Evolutionary conservation across 1,140 invertebrate genomes (phyloP).

Genomic region (Drosophila sp.): DNA sequence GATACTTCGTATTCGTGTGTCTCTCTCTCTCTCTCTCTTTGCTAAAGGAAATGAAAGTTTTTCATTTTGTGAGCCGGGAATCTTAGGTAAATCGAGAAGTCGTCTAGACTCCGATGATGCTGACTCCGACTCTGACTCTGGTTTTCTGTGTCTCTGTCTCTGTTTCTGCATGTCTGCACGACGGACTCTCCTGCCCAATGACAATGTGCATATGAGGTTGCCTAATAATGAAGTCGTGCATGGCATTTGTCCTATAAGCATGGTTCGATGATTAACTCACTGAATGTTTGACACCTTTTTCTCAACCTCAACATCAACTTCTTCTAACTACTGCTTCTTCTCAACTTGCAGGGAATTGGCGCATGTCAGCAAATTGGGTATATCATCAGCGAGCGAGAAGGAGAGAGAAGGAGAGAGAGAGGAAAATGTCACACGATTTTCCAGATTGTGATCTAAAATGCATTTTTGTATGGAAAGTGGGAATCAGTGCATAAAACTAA

Average conservation of each 20-base stretch:
- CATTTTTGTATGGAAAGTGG: slow-evolving; percentile 3
- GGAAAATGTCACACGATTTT: slow-evolving; percentile 16
- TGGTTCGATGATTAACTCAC: slow-evolving; percentile 65
- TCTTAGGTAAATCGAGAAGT: slow-evolving; percentile 20
- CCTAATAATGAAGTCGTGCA: slow-evolving; percentile 79
- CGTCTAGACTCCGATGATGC: slow-evolving; percentile 44
- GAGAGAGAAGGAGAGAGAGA: not conserved
- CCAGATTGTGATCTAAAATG: slow-evolving; percentile 4
- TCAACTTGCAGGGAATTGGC: slow-evolving; percentile 41
- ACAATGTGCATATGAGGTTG: slow-evolving; percentile 70
- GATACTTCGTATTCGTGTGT: slow-evolving; percentile 62
- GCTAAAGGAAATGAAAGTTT: slow-evolving; percentile 65
- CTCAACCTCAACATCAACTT: slow-evolving; percentile 1
- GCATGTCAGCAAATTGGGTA: slow-evolving; percentile 55
- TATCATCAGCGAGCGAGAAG: not conserved
- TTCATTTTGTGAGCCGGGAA: not conserved
- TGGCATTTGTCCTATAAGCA: slow-evolving; percentile 55
- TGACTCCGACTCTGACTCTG: slow-evolving; percentile 32
- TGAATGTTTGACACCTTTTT: slow-evolving; percentile 71
- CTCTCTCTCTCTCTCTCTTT: slow-evolving; percentile 24
- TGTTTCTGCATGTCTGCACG: slow-evolving; percentile 55
- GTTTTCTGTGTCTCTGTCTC: not conserved
- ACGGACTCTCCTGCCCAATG: slow-evolving; percentile 38
- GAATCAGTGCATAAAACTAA: slow-evolving; percentile 30
- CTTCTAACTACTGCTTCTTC: not conserved